Evolutionary conservation across 2,113 vertebrate genomes (phyloP).

Genomic region (Platanista minor): DNA sequence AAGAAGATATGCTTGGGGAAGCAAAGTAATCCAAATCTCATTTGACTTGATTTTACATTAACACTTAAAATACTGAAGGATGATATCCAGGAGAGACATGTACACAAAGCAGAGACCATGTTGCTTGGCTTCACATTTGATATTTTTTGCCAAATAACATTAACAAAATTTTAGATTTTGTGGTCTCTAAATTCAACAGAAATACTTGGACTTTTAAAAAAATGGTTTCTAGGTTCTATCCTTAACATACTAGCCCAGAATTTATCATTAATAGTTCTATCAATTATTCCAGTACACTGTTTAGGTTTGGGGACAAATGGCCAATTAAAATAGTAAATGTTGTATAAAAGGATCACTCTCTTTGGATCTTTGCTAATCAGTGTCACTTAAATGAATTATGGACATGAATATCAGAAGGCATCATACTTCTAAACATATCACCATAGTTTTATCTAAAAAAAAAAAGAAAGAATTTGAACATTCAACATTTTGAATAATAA

Average conservation of each 20-base stretch:
- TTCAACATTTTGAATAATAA: not conserved
- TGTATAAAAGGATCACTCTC: not conserved
- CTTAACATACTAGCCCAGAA: not conserved
- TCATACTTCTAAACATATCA: not conserved
- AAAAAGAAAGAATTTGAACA: not conserved
- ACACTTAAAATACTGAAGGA: not conserved
- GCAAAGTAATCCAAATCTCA: not conserved
- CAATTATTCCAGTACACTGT: not conserved
- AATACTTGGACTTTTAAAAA: not conserved
- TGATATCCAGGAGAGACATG: not conserved
- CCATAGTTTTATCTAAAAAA: not conserved
- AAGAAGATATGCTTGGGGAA: not conserved
- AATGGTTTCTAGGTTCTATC: not conserved
- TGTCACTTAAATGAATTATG: not conserved
- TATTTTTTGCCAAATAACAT: not conserved
- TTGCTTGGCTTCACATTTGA: not conserved
- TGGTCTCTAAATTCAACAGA: not conserved
- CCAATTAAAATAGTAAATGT: not conserved
- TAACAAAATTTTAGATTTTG: not conserved
- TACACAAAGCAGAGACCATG: not conserved
- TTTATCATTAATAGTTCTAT: not conserved
- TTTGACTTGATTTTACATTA: not conserved
- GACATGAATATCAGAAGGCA: not conserved
- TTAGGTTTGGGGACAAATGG: not conserved
- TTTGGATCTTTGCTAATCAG: not conserved